Conservation (phyloP, 2,113 vertebrate genomes). For the Neolamprologus falcicula region DNA sequence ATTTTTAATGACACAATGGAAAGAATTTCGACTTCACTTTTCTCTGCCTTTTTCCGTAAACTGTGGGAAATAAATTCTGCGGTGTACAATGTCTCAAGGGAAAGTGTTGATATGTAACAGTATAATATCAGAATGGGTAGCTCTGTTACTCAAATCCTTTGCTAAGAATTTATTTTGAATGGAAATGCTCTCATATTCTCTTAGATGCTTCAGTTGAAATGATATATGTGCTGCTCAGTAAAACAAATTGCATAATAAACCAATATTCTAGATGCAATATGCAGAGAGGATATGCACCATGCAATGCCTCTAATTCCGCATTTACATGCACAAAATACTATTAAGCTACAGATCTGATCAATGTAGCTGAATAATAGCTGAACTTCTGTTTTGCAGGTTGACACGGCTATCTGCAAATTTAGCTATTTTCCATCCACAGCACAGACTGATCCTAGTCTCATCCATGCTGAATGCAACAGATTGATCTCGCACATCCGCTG, state of each 20-base stretch:
- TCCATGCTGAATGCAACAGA: neutral
- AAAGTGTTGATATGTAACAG: neutral
- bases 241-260: neutral
- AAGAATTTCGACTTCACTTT: neutral
- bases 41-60: neutral
- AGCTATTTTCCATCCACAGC: constrained; percentile 24
- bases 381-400: neutral
- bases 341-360: neutral
- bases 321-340: neutral
- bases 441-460: constrained; percentile 15
- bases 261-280: neutral
- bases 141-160: neutral
- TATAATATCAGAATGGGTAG: neutral
- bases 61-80: constrained; percentile 4
- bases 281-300: neutral
- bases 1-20: constrained; percentile 34
- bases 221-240: neutral
- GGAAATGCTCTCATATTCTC: neutral
- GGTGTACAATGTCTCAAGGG: neutral
- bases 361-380: neutral
- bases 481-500: constrained; percentile 53
- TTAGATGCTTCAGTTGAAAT: neutral
- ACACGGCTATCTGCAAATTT: constrained; percentile 13
- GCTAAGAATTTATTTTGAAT: neutral
- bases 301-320: neutral